phyloP scores from a whole-genome alignment of 2,797 vertebrate genomes.

The Pseudomugil tenellus region DNA sequence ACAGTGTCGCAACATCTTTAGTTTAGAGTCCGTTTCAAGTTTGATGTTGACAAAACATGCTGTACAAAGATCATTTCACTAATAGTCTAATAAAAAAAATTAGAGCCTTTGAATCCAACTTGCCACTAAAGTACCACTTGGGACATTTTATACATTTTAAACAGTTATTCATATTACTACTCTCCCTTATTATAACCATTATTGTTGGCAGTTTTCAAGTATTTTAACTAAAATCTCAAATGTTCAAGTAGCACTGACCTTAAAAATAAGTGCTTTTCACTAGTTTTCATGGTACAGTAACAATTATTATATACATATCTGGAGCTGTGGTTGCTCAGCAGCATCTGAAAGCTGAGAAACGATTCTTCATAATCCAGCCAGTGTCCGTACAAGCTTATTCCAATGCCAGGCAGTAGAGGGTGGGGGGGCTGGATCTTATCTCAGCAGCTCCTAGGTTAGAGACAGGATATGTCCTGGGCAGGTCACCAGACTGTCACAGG shows the following conservation, averaged over 20 bases:
- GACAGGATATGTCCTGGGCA: not conserved
- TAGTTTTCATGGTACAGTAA: no score
- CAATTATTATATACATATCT: no score
- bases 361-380: not conserved
- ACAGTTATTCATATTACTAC: conserved; percentile 20
- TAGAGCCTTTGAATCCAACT: conserved; percentile 21
- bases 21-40: no score
- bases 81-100: conserved; percentile 15
- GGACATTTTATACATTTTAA: not conserved
- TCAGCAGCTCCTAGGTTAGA: not conserved
- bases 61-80: not conserved
- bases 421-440: not conserved
- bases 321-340: no score
- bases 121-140: conserved; percentile 1
- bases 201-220: not conserved
- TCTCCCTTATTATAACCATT: not conserved
- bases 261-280: no score
- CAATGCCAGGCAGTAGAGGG: not conserved
- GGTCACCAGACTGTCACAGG: not conserved
- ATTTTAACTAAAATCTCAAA: no score
- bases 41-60: not conserved
- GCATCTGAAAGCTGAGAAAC: no score
- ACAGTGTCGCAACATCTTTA: not conserved
- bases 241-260: no score
- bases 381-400: not conserved